A percentile compares a stretch with the other conserved stretches of the same genome.
Conservation (phyloP, 1,140 invertebrate genomes). For the Zelostemma sp. region DNA sequence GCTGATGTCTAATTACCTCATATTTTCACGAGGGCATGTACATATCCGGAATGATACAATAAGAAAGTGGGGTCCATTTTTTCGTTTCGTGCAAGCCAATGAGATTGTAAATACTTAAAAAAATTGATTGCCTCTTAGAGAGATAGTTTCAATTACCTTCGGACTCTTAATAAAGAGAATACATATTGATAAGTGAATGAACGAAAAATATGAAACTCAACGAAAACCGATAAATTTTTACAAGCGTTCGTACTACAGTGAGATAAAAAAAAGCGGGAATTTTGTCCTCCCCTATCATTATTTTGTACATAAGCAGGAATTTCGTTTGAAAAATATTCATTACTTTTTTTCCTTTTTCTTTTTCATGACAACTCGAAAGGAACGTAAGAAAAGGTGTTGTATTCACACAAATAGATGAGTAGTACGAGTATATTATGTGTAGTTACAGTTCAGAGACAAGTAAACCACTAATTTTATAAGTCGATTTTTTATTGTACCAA, state of each 20-base stretch:
- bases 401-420: slow-evolving; percentile 21
- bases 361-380: slow-evolving; percentile 11
- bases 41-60: slow-evolving; percentile 45
- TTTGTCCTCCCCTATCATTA: slow-evolving; percentile 22
- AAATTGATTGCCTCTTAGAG: slow-evolving; percentile 33
- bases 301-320: slow-evolving; percentile 31
- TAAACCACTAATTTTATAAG: slow-evolving; percentile 38
- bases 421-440: slow-evolving; percentile 24
- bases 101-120: slow-evolving; percentile 45
- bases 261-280: slow-evolving; percentile 20
- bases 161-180: slow-evolving; percentile 21
- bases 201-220: not conserved
- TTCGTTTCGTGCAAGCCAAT: slow-evolving; percentile 10
- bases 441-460: slow-evolving; percentile 8
- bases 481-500: slow-evolving; percentile 41
- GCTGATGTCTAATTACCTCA: slow-evolving; percentile 42
- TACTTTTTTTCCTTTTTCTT: slow-evolving; percentile 28
- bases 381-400: slow-evolving; percentile 5
- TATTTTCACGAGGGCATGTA: slow-evolving; percentile 53
- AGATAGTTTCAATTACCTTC: slow-evolving; percentile 23
- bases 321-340: slow-evolving; percentile 19
- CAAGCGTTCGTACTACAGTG: slow-evolving; percentile 13
- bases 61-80: not conserved
- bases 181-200: slow-evolving; percentile 6
- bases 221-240: slow-evolving; percentile 1